Conservation (phyloP, 1,140 invertebrate genomes). For the Drosophila murphyi region DNA sequence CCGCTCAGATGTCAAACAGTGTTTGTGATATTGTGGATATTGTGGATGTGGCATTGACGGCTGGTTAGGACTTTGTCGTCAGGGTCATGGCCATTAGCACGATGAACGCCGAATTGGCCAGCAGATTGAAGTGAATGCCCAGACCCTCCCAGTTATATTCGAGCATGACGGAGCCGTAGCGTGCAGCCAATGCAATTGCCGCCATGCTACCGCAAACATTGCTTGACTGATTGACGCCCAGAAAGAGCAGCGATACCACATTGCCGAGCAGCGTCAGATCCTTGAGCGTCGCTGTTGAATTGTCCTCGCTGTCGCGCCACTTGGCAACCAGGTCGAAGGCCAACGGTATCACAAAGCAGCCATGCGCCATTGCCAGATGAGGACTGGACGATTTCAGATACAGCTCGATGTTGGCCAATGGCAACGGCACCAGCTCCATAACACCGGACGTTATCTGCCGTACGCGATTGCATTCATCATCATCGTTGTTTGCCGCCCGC, state of each 20-base stretch:
- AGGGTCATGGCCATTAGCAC: constrained; percentile 64
- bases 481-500: constrained; percentile 45
- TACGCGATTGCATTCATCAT: constrained; percentile 57
- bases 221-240: constrained; percentile 71
- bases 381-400: constrained; percentile 61
- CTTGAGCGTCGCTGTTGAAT: constrained; percentile 60
- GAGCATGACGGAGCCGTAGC: constrained; percentile 63
- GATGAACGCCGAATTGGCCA: constrained; percentile 61
- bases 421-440: constrained; percentile 74
- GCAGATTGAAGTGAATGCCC: constrained; percentile 50
- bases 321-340: constrained; percentile 63
- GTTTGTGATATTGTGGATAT: neutral
- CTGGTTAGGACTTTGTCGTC: constrained; percentile 40
- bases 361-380: constrained; percentile 62
- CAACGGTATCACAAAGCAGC: constrained; percentile 68
- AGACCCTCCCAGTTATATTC: constrained; percentile 63
- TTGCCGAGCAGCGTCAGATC: constrained; percentile 75
- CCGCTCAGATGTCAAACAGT: neutral
- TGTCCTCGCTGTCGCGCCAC: constrained; percentile 56
- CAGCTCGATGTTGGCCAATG: constrained; percentile 69
- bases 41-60: neutral
- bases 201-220: constrained; percentile 65
- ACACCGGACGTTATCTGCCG: constrained; percentile 52
- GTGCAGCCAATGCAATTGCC: constrained; percentile 57
- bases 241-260: constrained; percentile 70